A percentile compares a stretch with the other conserved stretches of the same genome.
Evolutionary conservation across 2,888 invertebrate species (phyloP).

Genomic region (Theodoxus fluviatilis): DNA sequence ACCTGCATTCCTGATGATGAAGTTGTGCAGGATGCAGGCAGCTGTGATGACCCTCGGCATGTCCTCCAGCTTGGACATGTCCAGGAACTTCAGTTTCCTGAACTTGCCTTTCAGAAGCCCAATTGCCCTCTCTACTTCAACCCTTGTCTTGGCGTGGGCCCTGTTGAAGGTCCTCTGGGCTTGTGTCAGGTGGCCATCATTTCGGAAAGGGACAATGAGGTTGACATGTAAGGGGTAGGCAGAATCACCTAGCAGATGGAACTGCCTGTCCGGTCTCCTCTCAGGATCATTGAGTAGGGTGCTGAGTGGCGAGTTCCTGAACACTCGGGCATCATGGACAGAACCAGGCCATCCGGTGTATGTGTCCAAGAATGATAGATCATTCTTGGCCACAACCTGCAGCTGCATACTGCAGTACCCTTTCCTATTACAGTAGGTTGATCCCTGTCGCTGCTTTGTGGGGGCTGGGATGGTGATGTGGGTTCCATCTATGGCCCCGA

Average conservation of each 20-base stretch:
- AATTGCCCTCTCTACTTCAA: constrained; percentile 30
- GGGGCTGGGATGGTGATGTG: constrained; percentile 30
- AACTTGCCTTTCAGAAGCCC: constrained; percentile 32
- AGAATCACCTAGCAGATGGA: constrained; percentile 30
- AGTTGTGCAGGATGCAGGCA: not conserved
- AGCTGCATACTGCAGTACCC: not conserved
- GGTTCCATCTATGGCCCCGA: constrained; percentile 31
- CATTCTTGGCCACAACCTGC: not conserved
- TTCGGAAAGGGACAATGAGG: constrained; percentile 30
- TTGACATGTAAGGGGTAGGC: constrained; percentile 29
- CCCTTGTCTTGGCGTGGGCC: constrained; percentile 13
- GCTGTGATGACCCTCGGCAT: not conserved
- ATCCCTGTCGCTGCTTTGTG: constrained; percentile 22
- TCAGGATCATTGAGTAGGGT: no score
- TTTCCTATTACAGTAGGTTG: constrained; percentile 26
- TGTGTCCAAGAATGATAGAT: constrained; percentile 12
- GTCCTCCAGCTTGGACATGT: not conserved
- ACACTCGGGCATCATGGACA: constrained; percentile 26
- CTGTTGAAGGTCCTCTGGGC: constrained; percentile 27
- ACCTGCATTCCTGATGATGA: not conserved
- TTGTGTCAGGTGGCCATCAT: constrained; percentile 26
- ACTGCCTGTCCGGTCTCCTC: no score
- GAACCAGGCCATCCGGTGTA: constrained; percentile 22
- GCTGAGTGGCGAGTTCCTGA: constrained; percentile 11
- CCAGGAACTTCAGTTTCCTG: constrained; percentile 2